Evolutionary conservation across 2,797 vertebrate species (phyloP).

Genomic region (Phylloscopus collybita): DNA sequence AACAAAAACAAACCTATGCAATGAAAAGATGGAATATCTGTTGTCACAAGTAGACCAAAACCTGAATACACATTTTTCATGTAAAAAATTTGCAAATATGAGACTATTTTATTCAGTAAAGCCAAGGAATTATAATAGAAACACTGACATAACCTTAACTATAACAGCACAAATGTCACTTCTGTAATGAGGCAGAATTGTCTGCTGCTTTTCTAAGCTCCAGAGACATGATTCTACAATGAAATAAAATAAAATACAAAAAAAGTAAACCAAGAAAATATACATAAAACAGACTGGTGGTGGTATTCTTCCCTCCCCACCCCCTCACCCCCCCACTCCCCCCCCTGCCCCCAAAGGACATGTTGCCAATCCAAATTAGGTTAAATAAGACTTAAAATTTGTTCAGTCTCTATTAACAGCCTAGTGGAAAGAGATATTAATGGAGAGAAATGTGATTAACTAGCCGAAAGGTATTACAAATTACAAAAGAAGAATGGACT

Average conservation of each 20-base stretch:
- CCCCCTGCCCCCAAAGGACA: not conserved
- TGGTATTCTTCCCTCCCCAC: too few relatives aligned
- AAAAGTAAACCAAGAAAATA: not conserved
- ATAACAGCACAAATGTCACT: not conserved
- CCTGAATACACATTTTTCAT: not conserved
- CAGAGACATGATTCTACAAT: not conserved
- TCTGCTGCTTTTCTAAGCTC: slow-evolving; percentile 15
- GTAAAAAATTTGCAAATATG: not conserved
- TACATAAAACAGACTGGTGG: not conserved
- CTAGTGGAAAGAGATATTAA: slow-evolving; percentile 33
- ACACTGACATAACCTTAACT: not conserved
- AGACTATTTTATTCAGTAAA: not conserved
- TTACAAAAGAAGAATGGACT: slow-evolving; percentile 15
- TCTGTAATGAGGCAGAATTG: slow-evolving; percentile 43
- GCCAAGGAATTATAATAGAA: slow-evolving; percentile 7
- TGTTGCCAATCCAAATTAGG: slow-evolving; percentile 21
- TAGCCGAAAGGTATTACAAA: not conserved
- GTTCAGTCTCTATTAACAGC: slow-evolving; percentile 21
- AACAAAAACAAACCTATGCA: not conserved
- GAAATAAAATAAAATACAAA: not conserved
- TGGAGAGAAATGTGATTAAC: slow-evolving; percentile 8
- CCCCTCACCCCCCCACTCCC: too few relatives aligned
- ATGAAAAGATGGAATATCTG: not conserved
- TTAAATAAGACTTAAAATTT: slow-evolving; percentile 55
- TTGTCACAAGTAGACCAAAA: not conserved